phyloP scores from a whole-genome alignment of 1,140 invertebrate genomes.

The Hesperophylax magnus region DNA sequence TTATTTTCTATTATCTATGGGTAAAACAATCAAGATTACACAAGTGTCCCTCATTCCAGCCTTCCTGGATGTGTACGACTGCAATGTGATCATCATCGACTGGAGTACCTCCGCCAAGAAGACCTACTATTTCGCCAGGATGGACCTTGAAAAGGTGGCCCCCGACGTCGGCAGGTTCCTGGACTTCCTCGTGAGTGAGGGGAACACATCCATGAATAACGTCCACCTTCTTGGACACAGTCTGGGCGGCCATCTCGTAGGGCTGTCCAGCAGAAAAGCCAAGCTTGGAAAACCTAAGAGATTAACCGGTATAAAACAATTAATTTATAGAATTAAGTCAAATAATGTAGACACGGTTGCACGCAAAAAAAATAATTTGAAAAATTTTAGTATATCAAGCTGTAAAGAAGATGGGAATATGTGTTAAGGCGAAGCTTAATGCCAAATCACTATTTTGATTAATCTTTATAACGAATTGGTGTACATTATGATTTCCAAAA shows the following conservation, averaged over 20 bases:
- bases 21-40: no score
- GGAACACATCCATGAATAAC: conserved; percentile 67
- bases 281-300: conserved; percentile 71
- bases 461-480: no score
- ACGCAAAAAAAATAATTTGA: no score
- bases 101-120: conserved; percentile 77
- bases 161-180: conserved; percentile 74
- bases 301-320: conserved; percentile 71
- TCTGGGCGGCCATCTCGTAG: conserved; percentile 90
- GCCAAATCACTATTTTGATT: no score
- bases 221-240: conserved; percentile 86
- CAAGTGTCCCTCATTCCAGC: conserved; percentile 24
- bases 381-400: no score
- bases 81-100: conserved; percentile 79
- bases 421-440: no score
- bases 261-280: conserved; percentile 80
- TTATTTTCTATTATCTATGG: no score
- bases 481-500: no score
- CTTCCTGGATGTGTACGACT: conserved; percentile 70
- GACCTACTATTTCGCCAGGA: conserved; percentile 76
- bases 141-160: conserved; percentile 69
- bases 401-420: no score
- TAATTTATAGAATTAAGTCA: no score
- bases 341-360: no score
- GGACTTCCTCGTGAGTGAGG: conserved; percentile 71